Evolutionary conservation across 2,113 vertebrate genomes (phyloP).

Genomic region (Lepus timidus): DNA sequence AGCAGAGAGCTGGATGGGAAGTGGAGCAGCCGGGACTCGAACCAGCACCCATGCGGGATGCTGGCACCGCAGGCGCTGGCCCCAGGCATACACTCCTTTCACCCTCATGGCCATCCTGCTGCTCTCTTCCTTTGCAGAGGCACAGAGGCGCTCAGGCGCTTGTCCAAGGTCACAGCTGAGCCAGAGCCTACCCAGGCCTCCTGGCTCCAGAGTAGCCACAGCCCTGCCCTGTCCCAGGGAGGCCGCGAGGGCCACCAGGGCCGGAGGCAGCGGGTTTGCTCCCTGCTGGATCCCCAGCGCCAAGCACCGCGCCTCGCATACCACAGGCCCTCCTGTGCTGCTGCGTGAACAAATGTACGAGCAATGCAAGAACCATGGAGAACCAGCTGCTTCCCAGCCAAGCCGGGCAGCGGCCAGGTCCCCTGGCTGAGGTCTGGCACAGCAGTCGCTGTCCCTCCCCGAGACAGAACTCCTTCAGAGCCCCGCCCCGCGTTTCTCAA

Average conservation of each 20-base stretch:
- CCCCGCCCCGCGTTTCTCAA: too few species aligned
- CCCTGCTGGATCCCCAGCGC: too few species aligned
- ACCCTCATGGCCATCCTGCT: background rate
- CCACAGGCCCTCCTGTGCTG: fast-evolving
- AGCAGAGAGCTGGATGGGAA: too few species aligned
- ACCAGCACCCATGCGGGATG: too few species aligned
- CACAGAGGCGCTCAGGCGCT: background rate
- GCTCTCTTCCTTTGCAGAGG: background rate
- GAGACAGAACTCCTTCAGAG: too few species aligned
- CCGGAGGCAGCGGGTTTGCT: fast-evolving
- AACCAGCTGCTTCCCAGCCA: background rate
- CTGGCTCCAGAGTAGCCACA: background rate
- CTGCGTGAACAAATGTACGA: background rate
- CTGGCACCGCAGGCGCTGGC: too few species aligned
- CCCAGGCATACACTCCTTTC: background rate
- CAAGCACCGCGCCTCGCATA: fast-evolving
- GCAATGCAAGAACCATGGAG: background rate
- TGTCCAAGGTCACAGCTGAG: background rate
- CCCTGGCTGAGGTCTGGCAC: background rate
- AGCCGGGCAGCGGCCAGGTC: background rate
- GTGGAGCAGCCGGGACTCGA: too few species aligned
- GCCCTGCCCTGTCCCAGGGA: too few species aligned
- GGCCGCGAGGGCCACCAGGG: background rate
- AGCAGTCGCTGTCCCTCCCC: too few species aligned
- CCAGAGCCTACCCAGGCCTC: background rate